phyloP scores from a whole-genome alignment of 2,113 vertebrate genomes.

The Bostrychus sinensis region DNA sequence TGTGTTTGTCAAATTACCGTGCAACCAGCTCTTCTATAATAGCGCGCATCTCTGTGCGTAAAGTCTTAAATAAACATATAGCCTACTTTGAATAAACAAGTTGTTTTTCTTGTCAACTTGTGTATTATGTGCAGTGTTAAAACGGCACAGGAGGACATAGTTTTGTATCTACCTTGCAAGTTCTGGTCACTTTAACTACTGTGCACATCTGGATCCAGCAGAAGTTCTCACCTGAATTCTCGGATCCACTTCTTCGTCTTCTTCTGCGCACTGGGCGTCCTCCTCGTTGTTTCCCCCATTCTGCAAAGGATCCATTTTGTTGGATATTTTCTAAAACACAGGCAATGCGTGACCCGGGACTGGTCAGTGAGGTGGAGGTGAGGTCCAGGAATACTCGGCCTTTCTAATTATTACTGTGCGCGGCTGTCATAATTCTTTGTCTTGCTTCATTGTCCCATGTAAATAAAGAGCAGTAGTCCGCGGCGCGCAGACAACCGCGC shows the following conservation, averaged over 20 bases:
- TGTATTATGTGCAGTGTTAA: neutral
- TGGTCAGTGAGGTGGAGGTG: too few relatives aligned
- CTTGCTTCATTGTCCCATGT: neutral
- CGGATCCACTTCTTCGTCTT: constrained; percentile 91
- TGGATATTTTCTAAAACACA: neutral
- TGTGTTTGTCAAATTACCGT: constrained; percentile 31
- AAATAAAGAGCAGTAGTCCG: neutral
- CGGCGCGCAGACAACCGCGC: constrained; percentile 5
- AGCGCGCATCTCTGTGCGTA: constrained; percentile 3
- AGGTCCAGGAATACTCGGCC: constrained; percentile 13
- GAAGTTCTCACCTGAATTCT: constrained; percentile 86
- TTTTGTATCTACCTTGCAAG: too few relatives aligned
- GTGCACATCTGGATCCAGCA: constrained; percentile 18
- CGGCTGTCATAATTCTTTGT: constrained; percentile 3
- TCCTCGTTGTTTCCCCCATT: constrained; percentile 62
- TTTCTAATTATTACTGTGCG: constrained; percentile 13
- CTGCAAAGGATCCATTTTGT: constrained; percentile 70
- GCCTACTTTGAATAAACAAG: too few relatives aligned
- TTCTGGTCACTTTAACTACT: constrained; percentile 1
- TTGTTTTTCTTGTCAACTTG: too few relatives aligned
- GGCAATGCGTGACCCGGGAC: constrained; percentile 55
- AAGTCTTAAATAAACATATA: neutral
- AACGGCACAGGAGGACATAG: too few relatives aligned
- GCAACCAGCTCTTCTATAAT: neutral
- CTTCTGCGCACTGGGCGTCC: constrained; percentile 65